Evolutionary conservation across 2,797 vertebrate genomes (phyloP), one percentile per base, ranked within the genome.

Genomic region (Chaunax sp.): DNA sequence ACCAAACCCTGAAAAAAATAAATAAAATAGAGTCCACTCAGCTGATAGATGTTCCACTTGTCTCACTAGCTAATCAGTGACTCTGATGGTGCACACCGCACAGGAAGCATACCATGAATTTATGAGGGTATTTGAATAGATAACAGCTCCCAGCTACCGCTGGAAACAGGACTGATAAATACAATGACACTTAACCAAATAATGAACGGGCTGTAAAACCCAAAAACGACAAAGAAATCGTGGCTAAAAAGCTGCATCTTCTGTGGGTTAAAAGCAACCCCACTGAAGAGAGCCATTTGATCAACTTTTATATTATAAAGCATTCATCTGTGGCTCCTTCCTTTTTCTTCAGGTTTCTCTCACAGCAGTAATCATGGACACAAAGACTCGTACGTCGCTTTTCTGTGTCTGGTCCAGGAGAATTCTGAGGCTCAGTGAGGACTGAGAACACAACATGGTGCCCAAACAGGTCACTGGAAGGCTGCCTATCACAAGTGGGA

Each of bases 401-500:
- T 58, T 28, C n/a, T 26, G 30, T 33, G 28, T 15, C 40, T 51
- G 14, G n/a, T 20, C 41, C 20, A 44, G 64, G 44, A 52, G 55
- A 50, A 57, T 13, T n/a, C 37, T 44, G 6, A 6, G 14, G 60
- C 49, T 44, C 20, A 58, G 69, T 38, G 59, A 77, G 61, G 65
- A 75, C 71, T 7, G 58, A 77, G 77, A n/a, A 87, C 72, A 68
- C 61, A 64, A 75, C 71, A 56, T 2, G 23, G 26, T 50, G 66
- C 64, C 64, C 75, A 86, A 84, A 80, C 85, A 54, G 75, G 86
- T 77, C 70, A 72, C 78, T 88, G 87, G 86, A 89, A 62, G 23
- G 50, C 77, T 82, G 87, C 89, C 87, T 85, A 86, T 90, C 90
- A 47, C 72, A 73, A 74, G 75, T 76, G 79, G 87, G 83, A 64